Base-by-base conservation (phyloP, 1,140 invertebrate genomes). In the Anoplolepis gracilipes region DNA sequence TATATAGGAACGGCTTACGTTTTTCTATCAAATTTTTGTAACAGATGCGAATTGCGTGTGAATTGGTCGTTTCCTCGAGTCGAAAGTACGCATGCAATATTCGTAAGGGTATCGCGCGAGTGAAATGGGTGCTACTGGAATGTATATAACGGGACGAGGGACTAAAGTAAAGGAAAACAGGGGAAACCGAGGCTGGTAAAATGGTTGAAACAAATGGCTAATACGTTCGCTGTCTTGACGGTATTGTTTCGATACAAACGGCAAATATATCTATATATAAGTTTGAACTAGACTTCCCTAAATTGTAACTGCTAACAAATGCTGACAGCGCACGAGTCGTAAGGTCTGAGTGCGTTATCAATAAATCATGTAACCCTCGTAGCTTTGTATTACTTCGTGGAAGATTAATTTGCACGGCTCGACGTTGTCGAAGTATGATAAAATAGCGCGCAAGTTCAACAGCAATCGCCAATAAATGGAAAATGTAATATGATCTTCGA, bases 291-390 rank as follows among this genome's bases (percentile, higher is more conserved):
- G 39, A 53, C 30, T 42, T 39, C 4, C 46, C 57, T 61, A 77
- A 62, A 79, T 79, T 79, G 53, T 36, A 69, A 55, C 39, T 59
- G 13, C 13, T 72, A 59, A 72, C 42, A 59, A 72, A 59, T n/a
- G 55, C 28, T 19, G 53, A 39, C 77, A 39, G 64, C 22, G 6
- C 39, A 59, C 36, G 55, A 46, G 25, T 13, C 36, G n/a, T 67
- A 11, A 30, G 62, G 13, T 69, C 33, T 19, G 33, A 85, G 65
- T 64, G 61, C 33, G 70, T 57, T 53, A 30, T 16, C 6, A 36
- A 49, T 62, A 77, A 84, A 77, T 77, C 46, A 77, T 33, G 81
- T 77, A 77, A 84, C 59, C 39, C 69, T 42, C 57, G 72, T 84
- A 57, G 81, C 53, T 69, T 62, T 49, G 25, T 46, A 46, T 82